Conservation (phyloP, 2,113 vertebrate species). For the Microtus oregoni region DNA sequence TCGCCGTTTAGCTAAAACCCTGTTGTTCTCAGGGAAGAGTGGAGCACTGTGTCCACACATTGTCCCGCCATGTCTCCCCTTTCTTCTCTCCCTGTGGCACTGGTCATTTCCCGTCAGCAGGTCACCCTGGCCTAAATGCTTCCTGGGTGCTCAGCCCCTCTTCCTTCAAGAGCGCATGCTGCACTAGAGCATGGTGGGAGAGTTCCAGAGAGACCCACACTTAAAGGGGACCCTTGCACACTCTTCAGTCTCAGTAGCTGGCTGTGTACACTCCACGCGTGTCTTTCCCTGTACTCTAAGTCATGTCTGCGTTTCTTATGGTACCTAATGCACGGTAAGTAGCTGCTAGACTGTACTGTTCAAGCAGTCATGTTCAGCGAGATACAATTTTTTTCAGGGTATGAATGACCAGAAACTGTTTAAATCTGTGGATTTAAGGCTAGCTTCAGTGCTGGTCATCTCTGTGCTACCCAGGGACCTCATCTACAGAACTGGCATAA, state of each 20-base stretch:
- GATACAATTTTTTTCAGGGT: background rate
- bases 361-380: background rate
- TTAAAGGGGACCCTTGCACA: background rate
- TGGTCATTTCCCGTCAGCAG: conserved; percentile 51
- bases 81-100: conserved; percentile 40
- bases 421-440: background rate
- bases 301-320: background rate
- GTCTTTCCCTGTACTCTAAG: background rate
- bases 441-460: background rate
- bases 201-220: background rate
- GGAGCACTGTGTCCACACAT: conserved; percentile 47
- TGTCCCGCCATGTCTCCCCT: conserved; percentile 50
- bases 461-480: background rate
- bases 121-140: background rate
- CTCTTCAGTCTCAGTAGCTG: background rate
- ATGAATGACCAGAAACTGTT: background rate
- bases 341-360: background rate
- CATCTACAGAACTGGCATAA: background rate
- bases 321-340: background rate
- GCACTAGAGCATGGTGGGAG: fast-evolving
- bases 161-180: background rate
- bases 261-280: fast-evolving
- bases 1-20: background rate
- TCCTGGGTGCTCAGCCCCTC: background rate
- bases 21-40: background rate